Evolutionary conservation across 2,113 vertebrate species (phyloP).

Genomic region (Psilopogon haemacephalus): DNA sequence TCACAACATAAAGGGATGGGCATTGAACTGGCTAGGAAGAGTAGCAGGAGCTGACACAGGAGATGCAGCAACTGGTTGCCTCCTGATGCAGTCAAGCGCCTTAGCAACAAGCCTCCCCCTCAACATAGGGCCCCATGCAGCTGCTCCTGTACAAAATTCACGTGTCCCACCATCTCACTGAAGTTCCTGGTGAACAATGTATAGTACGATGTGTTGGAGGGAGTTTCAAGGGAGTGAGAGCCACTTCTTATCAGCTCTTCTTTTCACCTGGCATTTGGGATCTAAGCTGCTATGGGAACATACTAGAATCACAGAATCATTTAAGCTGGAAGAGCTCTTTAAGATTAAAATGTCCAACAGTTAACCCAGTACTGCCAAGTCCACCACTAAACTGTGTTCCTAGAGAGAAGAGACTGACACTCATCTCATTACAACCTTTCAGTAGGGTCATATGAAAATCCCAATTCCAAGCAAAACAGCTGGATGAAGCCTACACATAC

Average conservation of each 20-base stretch:
- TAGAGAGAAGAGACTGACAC: no score
- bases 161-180: neutral
- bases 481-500: neutral
- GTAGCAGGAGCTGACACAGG: neutral
- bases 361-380: neutral
- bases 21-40: neutral
- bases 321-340: neutral
- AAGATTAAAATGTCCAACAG: neutral
- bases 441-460: neutral
- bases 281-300: neutral
- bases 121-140: neutral
- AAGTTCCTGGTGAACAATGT: neutral
- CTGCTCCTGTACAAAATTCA: neutral
- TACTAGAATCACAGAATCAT: neutral
- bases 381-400: neutral
- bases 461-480: neutral
- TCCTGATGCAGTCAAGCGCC: fast-evolving
- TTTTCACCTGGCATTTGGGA: neutral
- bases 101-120: neutral
- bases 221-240: neutral
- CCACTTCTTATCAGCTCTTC: neutral
- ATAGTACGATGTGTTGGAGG: no score
- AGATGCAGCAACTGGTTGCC: neutral
- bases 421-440: neutral
- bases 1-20: neutral